Base-by-base conservation (phyloP, 2,888 invertebrate species). In the Chymomyza amoena region DNA sequence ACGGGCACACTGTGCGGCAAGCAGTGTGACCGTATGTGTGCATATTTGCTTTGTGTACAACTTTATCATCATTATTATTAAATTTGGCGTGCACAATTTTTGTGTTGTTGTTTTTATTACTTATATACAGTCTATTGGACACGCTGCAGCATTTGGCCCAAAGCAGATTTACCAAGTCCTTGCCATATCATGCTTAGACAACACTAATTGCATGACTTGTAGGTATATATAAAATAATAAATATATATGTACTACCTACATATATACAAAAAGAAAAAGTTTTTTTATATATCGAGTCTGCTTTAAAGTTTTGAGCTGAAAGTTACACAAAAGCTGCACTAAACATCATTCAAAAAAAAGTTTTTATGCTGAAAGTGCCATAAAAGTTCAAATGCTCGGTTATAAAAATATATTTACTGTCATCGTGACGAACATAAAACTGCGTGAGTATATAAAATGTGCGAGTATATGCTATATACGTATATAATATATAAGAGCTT, bases 31-130 rank as follows among this genome's bases (percentile, higher is more conserved):
- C 39, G 4, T 45, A 45, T 45, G 13, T 45, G 39, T 45, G 39
- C 13, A 13, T 1, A 13, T 45, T 0, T 45, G 13, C 0, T 10
- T 13, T 64, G 32, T 32, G 7, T 32, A 75, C 70, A 86, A 76
- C 81, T 83, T 86, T 84, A 83, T 84, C 88, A 78, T 81, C 83
- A 83, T 83, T 87, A 88, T 83, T 86, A 88, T 88, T 88, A 84
- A 84, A 83, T 83, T 83, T 83, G 76, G 68, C 70, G 15, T 60
- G 63, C 25, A 36, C 36, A 36, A 36, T 36, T 36, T 36, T 57
- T 57, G 10, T 18, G 7, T 28, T 57, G 20, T 25, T 18, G 18
- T 13, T 9, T 16, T 20, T 54, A 54, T 54, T 54, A 45, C 36
- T 36, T 36, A 36, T 36, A 36, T 9, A 36, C 39, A 13, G 39